A percentile compares a stretch with the other conserved stretches of the same genome.
Conservation (phyloP, 2,797 vertebrate species). For the Sylvia borin region DNA sequence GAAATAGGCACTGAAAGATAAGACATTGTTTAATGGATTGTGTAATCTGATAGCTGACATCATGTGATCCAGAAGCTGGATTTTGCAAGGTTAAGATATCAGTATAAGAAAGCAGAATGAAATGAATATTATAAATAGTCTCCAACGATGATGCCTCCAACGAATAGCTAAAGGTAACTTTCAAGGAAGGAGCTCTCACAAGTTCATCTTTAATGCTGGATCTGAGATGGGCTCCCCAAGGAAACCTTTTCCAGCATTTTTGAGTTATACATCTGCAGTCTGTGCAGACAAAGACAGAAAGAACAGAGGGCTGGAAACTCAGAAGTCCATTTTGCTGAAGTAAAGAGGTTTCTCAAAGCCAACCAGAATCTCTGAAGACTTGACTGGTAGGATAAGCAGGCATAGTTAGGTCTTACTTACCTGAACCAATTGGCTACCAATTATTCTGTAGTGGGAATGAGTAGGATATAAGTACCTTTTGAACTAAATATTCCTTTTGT, state of each 20-base stretch:
- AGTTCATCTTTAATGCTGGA: background rate
- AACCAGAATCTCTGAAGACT: background rate
- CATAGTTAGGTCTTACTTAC: background rate
- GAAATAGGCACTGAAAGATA: slow-evolving; percentile 46
- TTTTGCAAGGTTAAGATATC: slow-evolving; percentile 25
- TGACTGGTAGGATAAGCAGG: background rate
- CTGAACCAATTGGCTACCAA: background rate
- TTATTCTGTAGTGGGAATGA: background rate
- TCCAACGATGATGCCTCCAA: background rate
- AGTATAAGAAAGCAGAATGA: background rate
- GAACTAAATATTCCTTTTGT: background rate
- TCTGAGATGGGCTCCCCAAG: background rate
- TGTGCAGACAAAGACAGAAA: background rate
- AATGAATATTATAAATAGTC: background rate
- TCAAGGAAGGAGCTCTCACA: background rate
- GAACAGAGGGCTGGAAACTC: background rate
- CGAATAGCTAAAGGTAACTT: background rate
- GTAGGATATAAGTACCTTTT: background rate
- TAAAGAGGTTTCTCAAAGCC: background rate
- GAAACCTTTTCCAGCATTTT: background rate
- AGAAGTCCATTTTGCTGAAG: background rate
- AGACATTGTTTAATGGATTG: slow-evolving; percentile 32
- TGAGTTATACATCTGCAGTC: background rate
- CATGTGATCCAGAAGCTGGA: background rate
- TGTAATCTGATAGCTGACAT: slow-evolving; percentile 8